Base-by-base conservation (phyloP, 53 echinoderm and acorn worm species). In the Stichopus horrens region DNA sequence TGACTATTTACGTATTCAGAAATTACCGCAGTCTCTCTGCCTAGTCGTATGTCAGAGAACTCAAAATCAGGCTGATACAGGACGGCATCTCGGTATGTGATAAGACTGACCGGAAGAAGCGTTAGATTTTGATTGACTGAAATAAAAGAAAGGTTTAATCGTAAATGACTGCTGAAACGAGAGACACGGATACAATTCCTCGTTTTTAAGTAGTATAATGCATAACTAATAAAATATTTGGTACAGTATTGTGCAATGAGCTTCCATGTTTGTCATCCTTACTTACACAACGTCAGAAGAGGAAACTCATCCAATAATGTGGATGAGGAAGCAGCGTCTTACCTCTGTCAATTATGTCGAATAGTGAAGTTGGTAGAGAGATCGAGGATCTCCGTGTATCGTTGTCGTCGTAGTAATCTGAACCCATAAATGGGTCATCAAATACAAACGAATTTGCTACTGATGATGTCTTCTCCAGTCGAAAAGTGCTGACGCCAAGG, bases 331-430 rank as follows among this genome's bases (percentile, higher is more conserved):
- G 9, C 79, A 10, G 11, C 55, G 20, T 57, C 85, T 51, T 57
- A 52, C 85, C 85, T 21, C 8, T 65, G 21, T 7, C 65, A 10
- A 65, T 67, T 9, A 85, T 51, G 22, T 85, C 53, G 23, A 85
- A 20, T 37, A 65, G 8, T 63, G 85, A 85, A 67, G 85, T 65
- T 67, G 85, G 85, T 52, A 85, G 83, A 67, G 58, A 21, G 6
- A 85, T 63, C 6, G 85, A 85, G 9, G 85, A 85, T 9, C 7
- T 21, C 68, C 65, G 52, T 7, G 65, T 4, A 5, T 63, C 21
- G 23, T 85, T 67, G 21, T 85, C 67, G 79, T 79, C 53, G 10
- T 20, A 9, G 11, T 8, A 37, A 65, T 63, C 65, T 16, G 56
- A 55, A 8, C 5, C 13, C 60, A 65, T 65, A 53, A 68, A 85